Base-by-base conservation (phyloP, 2,113 vertebrate genomes). In the Pituophis catenifer region DNA sequence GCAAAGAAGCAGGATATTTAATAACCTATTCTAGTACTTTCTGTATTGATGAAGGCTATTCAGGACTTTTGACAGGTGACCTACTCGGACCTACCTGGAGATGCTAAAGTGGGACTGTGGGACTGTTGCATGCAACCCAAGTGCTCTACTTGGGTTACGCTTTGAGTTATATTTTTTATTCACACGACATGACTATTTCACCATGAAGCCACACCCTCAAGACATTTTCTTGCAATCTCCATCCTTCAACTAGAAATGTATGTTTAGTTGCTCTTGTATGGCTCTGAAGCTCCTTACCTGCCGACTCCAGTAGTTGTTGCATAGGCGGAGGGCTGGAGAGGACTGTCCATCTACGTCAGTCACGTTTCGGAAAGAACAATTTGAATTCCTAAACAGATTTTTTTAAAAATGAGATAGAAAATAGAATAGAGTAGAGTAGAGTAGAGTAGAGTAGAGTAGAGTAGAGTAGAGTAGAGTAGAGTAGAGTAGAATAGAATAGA, bases 221-320 rank as follows among this genome's bases (percentile, higher is more conserved):
- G 38, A 3, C 24, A 11, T 48, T 91, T 6, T 11, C 54, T 44
- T 58, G 21, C 21, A 26, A 38, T 57, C 85, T 55, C 75, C 24
- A 44, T 11, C 26, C 86, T 58, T 12, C 52, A 12, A 2, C 38
- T 5, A 54, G 70, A 54, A 91, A 86, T 13, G 0, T 19, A 23
- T 12, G 17, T 10, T 92, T 57, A 8, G 29, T 8, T 19, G 24
- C 10, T 38, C 55, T 33, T 53, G 26, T 0, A 54, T 88, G 93
- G 8, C 0, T 1, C 2, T 44, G 5, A 89, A 89, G 10, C 5
- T 44, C 0, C 0, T 21, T 96, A 99, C 99, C 98, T 99, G 89
- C 95, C 99, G 98, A 94, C 94, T 98, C 99, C 99, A 99, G 97
- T 98, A 99, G 96, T 97, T 99, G 97, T 99, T 99, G 97, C 99